phyloP scores from a whole-genome alignment of 2,888 invertebrate species.

The Maniola hyperantus region DNA sequence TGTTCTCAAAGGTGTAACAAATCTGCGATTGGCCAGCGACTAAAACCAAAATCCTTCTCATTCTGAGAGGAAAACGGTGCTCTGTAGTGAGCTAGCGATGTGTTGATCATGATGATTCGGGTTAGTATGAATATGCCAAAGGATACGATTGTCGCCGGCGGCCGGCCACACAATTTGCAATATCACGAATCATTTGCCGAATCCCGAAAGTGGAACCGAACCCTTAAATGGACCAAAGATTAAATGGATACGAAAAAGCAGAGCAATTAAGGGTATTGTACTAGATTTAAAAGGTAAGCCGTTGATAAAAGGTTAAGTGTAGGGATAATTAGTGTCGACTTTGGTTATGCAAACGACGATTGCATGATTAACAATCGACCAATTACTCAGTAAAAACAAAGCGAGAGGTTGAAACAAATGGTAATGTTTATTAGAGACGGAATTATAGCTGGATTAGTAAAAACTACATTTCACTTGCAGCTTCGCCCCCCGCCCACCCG shows the following conservation, averaged over 20 bases:
- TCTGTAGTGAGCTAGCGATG: too few species aligned
- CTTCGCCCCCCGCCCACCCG: too few species aligned
- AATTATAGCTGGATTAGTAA: background rate
- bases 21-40: too few species aligned
- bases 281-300: constrained; percentile 37
- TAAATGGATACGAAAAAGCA: constrained; percentile 40
- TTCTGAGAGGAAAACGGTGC: too few species aligned
- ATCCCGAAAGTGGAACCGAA: too few species aligned
- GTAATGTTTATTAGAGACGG: background rate
- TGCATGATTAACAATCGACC: constrained; percentile 37
- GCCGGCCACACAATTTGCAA: too few species aligned
- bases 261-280: constrained; percentile 42
- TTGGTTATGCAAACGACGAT: constrained; percentile 34
- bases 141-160: too few species aligned
- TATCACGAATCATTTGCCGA: too few species aligned
- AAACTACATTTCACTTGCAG: background rate
- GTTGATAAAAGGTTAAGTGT: constrained; percentile 38
- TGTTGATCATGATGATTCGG: too few species aligned
- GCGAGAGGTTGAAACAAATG: constrained; percentile 23
- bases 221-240: constrained; percentile 31
- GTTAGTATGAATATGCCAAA: too few species aligned
- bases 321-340: constrained; percentile 37
- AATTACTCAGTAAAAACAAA: constrained; percentile 36
- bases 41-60: too few species aligned
- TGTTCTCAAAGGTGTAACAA: too few species aligned